Base-by-base conservation (phyloP, 2,888 invertebrate genomes). In the Erannis defoliaria region DNA sequence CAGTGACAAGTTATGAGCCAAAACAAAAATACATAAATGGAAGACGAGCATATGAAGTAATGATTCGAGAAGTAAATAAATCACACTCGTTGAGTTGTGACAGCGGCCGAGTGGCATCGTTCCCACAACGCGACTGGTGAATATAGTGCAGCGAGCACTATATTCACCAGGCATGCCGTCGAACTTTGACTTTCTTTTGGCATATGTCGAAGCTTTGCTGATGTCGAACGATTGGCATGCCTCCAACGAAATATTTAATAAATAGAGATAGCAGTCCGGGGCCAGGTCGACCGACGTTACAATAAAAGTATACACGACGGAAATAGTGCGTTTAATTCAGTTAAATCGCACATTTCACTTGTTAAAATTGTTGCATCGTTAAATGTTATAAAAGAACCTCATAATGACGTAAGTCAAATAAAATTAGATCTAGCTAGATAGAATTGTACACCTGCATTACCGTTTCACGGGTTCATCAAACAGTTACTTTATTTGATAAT, bases 141-240 rank as follows among this genome's bases (percentile, higher is more conserved):
- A n/a, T n/a, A n/a, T n/a, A n/a, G n/a, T n/a, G n/a, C n/a, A n/a
- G n/a, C n/a, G n/a, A 64, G 60, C 60, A 62, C 55, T 62, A 63
- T 54, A 67, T 59, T 53, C 60, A 54, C 56, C 58, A 68, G 61
- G 69, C 73, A 82, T 82, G 86, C 85, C 86, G 83, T 85, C 88
- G 88, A 90, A 90, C 89, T 89, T 87, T 86, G 89, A 84, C 89
- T 90, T 90, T 90, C 85, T 85, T 86, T 84, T 85, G 85, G 88
- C 86, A 82, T 80, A 78, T 82, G 77, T 82, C 81, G 80, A 82
- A 77, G 78, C 73, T 76, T 77, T 71, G 72, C 75, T 75, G 77
- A 78, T 80, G 78, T 81, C 78, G 80, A 82, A 72, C 80, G 76
- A 70, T 86, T 92, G 92, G 92, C 89, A 64, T 48, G 19, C 48